These are phyloP conservation scores for Drosophila truncata DNA, from an alignment of 1,140 invertebrate genomes.

Conservation along the genomic window DNA sequence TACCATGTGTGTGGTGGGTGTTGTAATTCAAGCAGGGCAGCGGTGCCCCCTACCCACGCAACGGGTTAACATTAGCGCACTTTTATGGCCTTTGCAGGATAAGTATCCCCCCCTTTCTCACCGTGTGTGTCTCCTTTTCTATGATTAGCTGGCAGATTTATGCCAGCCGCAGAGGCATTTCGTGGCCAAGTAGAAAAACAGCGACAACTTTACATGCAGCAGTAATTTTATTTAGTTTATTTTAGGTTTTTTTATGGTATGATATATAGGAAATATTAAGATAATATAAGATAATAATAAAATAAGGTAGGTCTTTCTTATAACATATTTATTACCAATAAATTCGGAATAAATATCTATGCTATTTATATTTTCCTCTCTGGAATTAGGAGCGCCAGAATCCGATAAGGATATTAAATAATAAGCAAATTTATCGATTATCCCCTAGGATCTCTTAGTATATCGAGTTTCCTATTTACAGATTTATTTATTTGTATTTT, in stretches of 20 bases:
- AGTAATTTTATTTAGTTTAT: neutral
- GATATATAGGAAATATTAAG: neutral
- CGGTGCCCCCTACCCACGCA: constrained; percentile 30
- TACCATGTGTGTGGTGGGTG: constrained; percentile 13
- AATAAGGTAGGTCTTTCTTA: neutral
- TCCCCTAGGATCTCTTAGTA: neutral
- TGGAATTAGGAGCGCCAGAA: neutral
- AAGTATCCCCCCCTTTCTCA: constrained; percentile 33
- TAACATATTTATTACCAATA: neutral
- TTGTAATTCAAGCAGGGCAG: constrained; percentile 74
- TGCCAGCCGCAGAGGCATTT: constrained; percentile 71
- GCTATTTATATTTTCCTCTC: neutral
- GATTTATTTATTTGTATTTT: neutral
- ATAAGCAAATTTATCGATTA: neutral
- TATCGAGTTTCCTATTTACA: too few species aligned
- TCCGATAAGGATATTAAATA: neutral
- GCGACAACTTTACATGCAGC: constrained; percentile 35
- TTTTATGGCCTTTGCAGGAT: constrained; percentile 73
- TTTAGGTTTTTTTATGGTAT: neutral
- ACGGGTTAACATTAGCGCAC: constrained; percentile 81
- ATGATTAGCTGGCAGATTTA: constrained; percentile 78
- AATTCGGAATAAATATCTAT: neutral
- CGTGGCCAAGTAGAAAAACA: constrained; percentile 4
- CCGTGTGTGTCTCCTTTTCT: constrained; percentile 44
- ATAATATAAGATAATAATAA: neutral